These are phyloP conservation scores for Pristionchus japonicus DNA, from an alignment of 2,888 invertebrate genomes.

Conservation along the genomic window DNA sequence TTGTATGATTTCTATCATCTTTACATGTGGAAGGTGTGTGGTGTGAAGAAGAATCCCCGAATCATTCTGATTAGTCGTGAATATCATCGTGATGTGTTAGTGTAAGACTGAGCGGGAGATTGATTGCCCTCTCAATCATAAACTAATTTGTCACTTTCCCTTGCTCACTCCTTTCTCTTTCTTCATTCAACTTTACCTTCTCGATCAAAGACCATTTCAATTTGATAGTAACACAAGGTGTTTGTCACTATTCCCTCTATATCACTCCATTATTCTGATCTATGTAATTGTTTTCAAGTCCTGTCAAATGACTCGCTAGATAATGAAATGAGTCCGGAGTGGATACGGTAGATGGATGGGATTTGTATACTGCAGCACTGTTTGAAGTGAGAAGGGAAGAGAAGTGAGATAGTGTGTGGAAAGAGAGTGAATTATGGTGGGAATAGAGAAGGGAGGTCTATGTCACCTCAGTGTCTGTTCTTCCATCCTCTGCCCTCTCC, in stretches of 20 bases:
- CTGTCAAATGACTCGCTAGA: slow-evolving; percentile 37
- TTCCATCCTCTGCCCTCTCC: slow-evolving; percentile 2
- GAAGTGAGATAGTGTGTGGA: neutral
- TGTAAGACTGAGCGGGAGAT: slow-evolving; percentile 32
- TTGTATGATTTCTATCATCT: too few relatives aligned
- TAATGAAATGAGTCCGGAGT: slow-evolving; percentile 33
- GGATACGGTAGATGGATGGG: slow-evolving; percentile 16
- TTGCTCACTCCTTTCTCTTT: neutral
- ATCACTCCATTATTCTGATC: slow-evolving; percentile 42
- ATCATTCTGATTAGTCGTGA: neutral
- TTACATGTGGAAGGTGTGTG: too few relatives aligned
- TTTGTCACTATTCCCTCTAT: slow-evolving; percentile 22
- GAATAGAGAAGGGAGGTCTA: slow-evolving; percentile 28
- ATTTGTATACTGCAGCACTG: slow-evolving; percentile 1
- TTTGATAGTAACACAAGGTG: neutral
- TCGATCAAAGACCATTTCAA: slow-evolving; percentile 5
- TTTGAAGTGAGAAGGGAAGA: neutral
- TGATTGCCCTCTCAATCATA: slow-evolving; percentile 15
- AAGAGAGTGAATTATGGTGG: slow-evolving; percentile 35
- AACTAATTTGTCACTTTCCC: slow-evolving; percentile 16
- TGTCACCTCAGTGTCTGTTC: slow-evolving; percentile 13
- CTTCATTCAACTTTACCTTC: neutral
- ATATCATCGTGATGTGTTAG: slow-evolving; percentile 14
- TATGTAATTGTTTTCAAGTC: slow-evolving; percentile 39
- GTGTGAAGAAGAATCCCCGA: neutral